phyloP scores from a whole-genome alignment of 2,888 invertebrate species.

The Pheosia tremula region DNA sequence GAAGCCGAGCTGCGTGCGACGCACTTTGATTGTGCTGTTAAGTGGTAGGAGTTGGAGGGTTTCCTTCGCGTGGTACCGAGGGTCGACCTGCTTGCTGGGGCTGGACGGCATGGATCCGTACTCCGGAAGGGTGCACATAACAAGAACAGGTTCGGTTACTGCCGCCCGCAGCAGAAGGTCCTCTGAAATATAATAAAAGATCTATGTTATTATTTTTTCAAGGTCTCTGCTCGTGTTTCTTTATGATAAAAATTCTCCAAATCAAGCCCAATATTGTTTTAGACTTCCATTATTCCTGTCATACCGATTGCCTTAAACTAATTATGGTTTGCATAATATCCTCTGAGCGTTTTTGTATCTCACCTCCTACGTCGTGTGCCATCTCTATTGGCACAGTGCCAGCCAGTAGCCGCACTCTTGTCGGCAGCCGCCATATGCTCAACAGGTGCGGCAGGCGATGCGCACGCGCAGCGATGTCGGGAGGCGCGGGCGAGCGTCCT shows the following conservation, averaged over 20 bases:
- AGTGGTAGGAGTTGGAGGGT: slow-evolving; percentile 79
- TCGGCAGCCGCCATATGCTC: slow-evolving; percentile 83
- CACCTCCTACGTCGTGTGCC: slow-evolving; percentile 87
- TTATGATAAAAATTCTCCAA: too few species aligned
- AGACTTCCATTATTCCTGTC: too few species aligned
- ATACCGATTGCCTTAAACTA: too few species aligned
- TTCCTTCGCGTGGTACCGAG: slow-evolving; percentile 82
- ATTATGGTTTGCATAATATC: not conserved
- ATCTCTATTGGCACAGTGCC: slow-evolving; percentile 85
- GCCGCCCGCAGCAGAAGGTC: slow-evolving; percentile 86
- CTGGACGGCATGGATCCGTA: slow-evolving; percentile 74
- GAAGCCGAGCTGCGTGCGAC: slow-evolving; percentile 85
- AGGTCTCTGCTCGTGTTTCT: too few species aligned
- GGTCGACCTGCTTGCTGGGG: slow-evolving; percentile 81
- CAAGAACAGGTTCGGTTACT: slow-evolving; percentile 86
- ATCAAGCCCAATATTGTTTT: too few species aligned
- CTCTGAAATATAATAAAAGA: slow-evolving; percentile 56
- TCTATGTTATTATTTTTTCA: too few species aligned
- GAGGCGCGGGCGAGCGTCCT: slow-evolving; percentile 67
- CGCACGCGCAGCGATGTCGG: slow-evolving; percentile 82
- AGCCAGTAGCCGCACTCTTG: slow-evolving; percentile 85
- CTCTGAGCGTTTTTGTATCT: slow-evolving; percentile 17
- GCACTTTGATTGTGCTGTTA: slow-evolving; percentile 67
- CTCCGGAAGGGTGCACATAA: slow-evolving; percentile 86
- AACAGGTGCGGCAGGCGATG: slow-evolving; percentile 82